These are phyloP conservation scores for Tapera naevia DNA, from an alignment of 2,797 vertebrate genomes.

Conservation along the genomic window DNA sequence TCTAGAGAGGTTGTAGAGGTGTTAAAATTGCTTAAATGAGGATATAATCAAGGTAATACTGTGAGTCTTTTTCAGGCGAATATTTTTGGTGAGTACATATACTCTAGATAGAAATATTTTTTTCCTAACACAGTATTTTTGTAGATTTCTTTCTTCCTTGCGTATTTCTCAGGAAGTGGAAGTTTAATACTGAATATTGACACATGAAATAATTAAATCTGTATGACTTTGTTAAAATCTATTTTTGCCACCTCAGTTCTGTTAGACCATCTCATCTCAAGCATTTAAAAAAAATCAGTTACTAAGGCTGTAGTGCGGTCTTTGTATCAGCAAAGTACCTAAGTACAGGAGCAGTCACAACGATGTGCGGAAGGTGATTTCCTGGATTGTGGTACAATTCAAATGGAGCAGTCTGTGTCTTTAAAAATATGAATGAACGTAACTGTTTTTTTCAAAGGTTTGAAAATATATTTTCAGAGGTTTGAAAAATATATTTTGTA, in stretches of 20 bases:
- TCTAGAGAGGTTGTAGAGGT: background rate
- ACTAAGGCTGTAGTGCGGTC: background rate
- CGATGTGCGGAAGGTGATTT: background rate
- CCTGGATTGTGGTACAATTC: background rate
- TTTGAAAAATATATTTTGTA: background rate
- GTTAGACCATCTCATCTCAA: background rate
- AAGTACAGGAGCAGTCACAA: background rate
- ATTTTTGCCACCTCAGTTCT: background rate
- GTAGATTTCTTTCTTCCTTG: background rate
- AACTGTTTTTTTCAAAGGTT: background rate
- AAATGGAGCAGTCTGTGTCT: background rate
- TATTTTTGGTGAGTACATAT: background rate
- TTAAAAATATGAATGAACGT: background rate
- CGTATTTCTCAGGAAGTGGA: background rate
- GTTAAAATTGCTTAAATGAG: background rate
- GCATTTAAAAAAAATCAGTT: accelerated
- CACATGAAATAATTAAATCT: background rate
- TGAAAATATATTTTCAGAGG: background rate
- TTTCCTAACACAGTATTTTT: background rate
- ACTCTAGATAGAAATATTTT: background rate
- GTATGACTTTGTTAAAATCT: background rate
- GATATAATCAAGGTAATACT: background rate
- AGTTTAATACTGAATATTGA: background rate
- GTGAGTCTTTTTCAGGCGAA: accelerated
- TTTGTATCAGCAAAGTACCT: background rate